phyloP scores from a whole-genome alignment of 1,140 invertebrate species.

The Apis cerana region DNA sequence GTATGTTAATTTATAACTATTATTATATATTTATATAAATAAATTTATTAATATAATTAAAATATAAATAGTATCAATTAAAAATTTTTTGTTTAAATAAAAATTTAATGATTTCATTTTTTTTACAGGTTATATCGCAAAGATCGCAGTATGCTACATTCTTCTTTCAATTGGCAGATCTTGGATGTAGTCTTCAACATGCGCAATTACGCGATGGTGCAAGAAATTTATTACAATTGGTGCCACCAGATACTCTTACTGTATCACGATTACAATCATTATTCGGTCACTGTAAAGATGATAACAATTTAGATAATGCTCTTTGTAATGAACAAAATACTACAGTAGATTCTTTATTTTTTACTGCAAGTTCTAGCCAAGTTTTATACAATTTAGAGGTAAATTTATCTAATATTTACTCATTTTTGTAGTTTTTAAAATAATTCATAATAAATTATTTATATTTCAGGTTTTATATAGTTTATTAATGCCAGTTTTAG shows the following conservation, averaged over 20 bases:
- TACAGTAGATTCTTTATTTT: conserved; percentile 88
- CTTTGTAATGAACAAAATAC: conserved; percentile 79
- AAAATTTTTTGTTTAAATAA: neutral
- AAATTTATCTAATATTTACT: conserved; percentile 36
- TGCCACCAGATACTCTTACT: conserved; percentile 92
- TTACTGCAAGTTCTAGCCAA: conserved; percentile 88
- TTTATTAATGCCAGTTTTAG: conserved; percentile 94
- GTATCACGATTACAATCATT: conserved; percentile 85
- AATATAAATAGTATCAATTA: neutral
- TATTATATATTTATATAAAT: too few relatives aligned
- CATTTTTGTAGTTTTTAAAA: neutral
- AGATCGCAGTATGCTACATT: conserved; percentile 92
- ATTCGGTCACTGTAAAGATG: conserved; percentile 78
- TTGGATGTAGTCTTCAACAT: conserved; percentile 91
- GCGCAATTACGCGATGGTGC: conserved; percentile 92
- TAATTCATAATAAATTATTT: conserved; percentile 9
- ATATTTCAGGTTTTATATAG: conserved; percentile 91
- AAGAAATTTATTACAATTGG: conserved; percentile 91
- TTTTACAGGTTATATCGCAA: conserved; percentile 88
- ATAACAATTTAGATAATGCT: conserved; percentile 70
- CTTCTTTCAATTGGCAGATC: conserved; percentile 94
- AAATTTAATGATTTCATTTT: neutral
- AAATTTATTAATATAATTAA: neutral
- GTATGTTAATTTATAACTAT: conserved; percentile 82
- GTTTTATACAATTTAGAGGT: conserved; percentile 89